Evolutionary conservation across 2,888 invertebrate genomes (phyloP).

Genomic region (Poecilobothrus nobilitatus): DNA sequence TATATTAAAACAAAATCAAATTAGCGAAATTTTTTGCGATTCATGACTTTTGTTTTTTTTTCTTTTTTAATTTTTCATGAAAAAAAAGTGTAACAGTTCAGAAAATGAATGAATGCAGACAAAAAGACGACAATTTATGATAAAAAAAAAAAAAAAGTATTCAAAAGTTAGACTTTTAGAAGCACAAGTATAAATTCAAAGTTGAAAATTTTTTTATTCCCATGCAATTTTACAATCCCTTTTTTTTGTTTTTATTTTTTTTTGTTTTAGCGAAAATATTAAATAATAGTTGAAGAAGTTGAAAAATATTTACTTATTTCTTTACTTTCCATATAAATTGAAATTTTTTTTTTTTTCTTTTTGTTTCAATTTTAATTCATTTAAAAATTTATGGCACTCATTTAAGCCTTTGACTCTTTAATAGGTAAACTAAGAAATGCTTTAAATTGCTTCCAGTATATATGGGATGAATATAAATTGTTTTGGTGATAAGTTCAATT

Average conservation of each 20-base stretch:
- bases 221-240: no score
- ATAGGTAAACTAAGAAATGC: background rate
- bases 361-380: background rate
- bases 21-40: background rate
- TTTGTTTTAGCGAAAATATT: no score
- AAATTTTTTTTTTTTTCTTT: background rate
- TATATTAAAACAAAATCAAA: background rate
- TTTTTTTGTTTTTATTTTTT: no score
- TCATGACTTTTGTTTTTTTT: background rate
- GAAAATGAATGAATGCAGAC: background rate
- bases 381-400: slow-evolving; percentile 1
- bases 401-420: background rate
- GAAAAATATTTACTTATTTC: no score
- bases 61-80: no score
- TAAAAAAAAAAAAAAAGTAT: no score
- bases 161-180: no score
- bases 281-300: no score
- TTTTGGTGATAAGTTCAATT: background rate
- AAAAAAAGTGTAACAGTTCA: background rate
- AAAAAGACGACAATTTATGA: no score
- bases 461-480: background rate
- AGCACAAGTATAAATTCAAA: no score
- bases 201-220: no score
- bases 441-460: background rate
- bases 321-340: background rate